Base-by-base conservation (phyloP, 2,888 invertebrate species). In the Eurytoma californica region DNA sequence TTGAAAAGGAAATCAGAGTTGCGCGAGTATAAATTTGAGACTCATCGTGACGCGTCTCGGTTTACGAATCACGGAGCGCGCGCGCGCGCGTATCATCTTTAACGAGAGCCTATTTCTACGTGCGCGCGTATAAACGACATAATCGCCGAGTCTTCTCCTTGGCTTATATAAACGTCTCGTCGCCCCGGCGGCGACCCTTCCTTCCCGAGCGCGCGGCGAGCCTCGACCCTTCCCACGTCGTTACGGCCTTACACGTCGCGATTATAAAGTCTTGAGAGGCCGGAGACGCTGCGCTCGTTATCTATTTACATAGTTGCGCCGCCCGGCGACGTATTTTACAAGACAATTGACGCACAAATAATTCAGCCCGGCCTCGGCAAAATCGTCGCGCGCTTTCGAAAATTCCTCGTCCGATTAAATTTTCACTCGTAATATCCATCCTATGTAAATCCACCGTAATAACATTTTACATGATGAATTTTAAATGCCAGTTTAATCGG, bases 61-160 rank as follows among this genome's bases (percentile, higher is more conserved):
- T 60, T 70, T 70, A 49, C 65, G 28, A 76, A 70, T 77, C 77
- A 65, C 65, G 18, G 57, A 49, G n/a, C n/a, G n/a, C n/a, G 24
- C 24, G 24, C 24, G 49, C 18, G 39, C 13, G 65, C 28, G 67
- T 63, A 67, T 77, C 67, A 51, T 68, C 68, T 69, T 78, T 78
- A 78, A 78, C 68, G 47, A 73, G 68, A 13, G 18, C 55, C 30
- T 47, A n/a, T 47, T 14, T 7, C 72, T 20, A 16, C 24, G 58
- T n/a, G 18, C 24, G 53, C 20, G 13, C 13, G 24, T 53, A 49
- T 65, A 69, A 73, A 65, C 74, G 58, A 61, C 63, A 20, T 72
- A 76, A 76, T 72, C 75, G 63, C 18, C 61, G 39, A 49, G 79
- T 76, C 72, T 67, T 76, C 79, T 72, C 61, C 69, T 75, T 72